Percentiles rank a stretch among this genome's conserved stretches.
Evolutionary conservation across 2,113 vertebrate species (phyloP).

Genomic region (Bostrychus sinensis): DNA sequence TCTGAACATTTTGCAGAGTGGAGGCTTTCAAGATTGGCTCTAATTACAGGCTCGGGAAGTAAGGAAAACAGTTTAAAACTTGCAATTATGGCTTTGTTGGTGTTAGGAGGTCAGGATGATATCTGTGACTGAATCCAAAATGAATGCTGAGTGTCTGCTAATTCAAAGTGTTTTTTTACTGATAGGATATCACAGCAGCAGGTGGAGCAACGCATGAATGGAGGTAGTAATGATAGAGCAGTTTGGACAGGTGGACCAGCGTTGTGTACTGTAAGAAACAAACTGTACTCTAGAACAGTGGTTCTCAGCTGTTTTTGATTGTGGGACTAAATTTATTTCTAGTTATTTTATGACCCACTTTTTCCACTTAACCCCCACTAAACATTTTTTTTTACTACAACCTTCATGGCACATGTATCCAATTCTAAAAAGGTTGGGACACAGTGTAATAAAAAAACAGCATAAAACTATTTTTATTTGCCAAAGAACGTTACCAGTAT

Average conservation of each 20-base stretch:
- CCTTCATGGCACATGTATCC: not conserved
- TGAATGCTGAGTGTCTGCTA: constrained; percentile 13
- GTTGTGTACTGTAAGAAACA: constrained; percentile 55
- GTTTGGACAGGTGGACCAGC: constrained; percentile 65
- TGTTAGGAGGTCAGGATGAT: constrained; percentile 50
- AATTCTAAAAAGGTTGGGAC: no score
- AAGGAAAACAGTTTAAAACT: constrained; percentile 51
- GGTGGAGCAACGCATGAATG: constrained; percentile 33
- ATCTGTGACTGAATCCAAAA: constrained; percentile 8
- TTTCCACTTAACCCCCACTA: not conserved
- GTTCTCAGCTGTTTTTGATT: not conserved
- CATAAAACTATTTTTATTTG: no score
- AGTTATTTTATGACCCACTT: not conserved
- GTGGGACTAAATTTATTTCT: not conserved
- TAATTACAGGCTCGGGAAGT: constrained; percentile 61
- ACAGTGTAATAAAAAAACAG: no score
- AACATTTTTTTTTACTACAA: no score
- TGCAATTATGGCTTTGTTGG: constrained; percentile 59
- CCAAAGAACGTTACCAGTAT: no score
- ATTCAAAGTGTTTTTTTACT: constrained; percentile 20
- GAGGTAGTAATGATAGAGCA: constrained; percentile 33
- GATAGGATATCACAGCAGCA: constrained; percentile 24
- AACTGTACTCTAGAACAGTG: constrained; percentile 38
- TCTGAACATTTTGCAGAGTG: constrained; percentile 35
- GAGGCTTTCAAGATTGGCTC: constrained; percentile 54